Percentiles rank a stretch among this genome's conserved stretches.
phyloP scores from a whole-genome alignment of 1,140 invertebrate species.

The Plectrocnemia conspersa region DNA sequence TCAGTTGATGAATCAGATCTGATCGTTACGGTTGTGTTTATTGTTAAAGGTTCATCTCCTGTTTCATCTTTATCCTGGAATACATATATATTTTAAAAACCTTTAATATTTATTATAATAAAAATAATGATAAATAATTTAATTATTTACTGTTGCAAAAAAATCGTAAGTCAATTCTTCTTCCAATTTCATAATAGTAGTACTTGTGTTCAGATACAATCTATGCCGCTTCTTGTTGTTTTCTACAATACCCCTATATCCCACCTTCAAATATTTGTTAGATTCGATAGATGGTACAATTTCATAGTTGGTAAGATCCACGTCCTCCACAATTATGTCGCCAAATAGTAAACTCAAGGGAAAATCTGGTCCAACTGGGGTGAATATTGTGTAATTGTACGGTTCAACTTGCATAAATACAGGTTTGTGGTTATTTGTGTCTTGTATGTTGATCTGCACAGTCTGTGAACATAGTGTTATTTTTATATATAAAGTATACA shows the following conservation, averaged over 20 bases:
- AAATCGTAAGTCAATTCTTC: conserved; percentile 12
- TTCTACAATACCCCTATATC: conserved; percentile 5
- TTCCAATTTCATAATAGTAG: conserved; percentile 5
- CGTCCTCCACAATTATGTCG: conserved; percentile 18
- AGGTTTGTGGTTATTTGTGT: conserved; percentile 29
- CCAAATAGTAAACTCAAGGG: conserved; percentile 12
- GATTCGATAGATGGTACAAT: conserved; percentile 19
- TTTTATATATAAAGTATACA: not conserved
- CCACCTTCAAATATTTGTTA: conserved; percentile 21
- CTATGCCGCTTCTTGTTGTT: conserved; percentile 10
- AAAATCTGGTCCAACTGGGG: conserved; percentile 12
- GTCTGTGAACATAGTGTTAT: conserved; percentile 10
- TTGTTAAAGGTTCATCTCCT: not conserved
- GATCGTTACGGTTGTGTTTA: conserved; percentile 9
- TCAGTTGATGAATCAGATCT: conserved; percentile 17
- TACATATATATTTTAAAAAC: not conserved
- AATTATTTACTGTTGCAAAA: conserved; percentile 20
- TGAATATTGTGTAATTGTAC: conserved; percentile 20
- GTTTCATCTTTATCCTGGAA: conserved; percentile 27
- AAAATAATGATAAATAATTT: conserved; percentile 7
- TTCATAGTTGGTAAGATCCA: conserved; percentile 20
- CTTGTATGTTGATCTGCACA: conserved; percentile 8
- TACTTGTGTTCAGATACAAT: conserved; percentile 15
- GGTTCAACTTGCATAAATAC: conserved; percentile 7
- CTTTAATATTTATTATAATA: not conserved